These are phyloP conservation scores for Tetheella fluctuosa DNA, from an alignment of 2,888 invertebrate genomes.

Conservation along the genomic window DNA sequence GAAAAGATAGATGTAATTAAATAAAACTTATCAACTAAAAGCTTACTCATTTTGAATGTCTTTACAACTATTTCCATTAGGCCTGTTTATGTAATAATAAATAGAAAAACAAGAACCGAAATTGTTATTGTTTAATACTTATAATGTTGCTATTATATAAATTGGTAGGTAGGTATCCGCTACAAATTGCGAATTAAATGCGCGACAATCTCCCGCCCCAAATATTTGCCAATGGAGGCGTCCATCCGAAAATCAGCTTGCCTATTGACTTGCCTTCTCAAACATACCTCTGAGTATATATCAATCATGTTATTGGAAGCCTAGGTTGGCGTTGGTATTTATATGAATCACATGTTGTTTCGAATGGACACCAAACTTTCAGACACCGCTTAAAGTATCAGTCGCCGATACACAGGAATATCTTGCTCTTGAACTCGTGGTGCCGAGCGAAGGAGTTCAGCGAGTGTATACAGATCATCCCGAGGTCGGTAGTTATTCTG, in stretches of 20 bases:
- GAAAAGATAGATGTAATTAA: not conserved
- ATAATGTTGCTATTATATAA: slow-evolving; percentile 51
- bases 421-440: slow-evolving; percentile 82
- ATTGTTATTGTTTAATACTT: slow-evolving; percentile 45
- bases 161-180: slow-evolving; percentile 66
- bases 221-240: slow-evolving; percentile 46
- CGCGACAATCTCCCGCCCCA: slow-evolving; percentile 68
- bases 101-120: slow-evolving; percentile 36
- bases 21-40: slow-evolving; percentile 9
- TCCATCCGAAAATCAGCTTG: slow-evolving; percentile 46
- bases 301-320: not conserved
- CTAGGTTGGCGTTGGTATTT: slow-evolving; percentile 24
- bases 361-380: slow-evolving; percentile 47
- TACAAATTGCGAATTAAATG: slow-evolving; percentile 77
- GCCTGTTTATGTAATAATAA: slow-evolving; percentile 46
- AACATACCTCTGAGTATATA: not conserved
- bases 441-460: slow-evolving; percentile 83
- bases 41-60: slow-evolving; percentile 5
- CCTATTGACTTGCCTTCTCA: slow-evolving; percentile 9
- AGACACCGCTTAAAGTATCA: slow-evolving; percentile 79
- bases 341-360: slow-evolving; percentile 35
- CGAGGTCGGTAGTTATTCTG: slow-evolving; percentile 77
- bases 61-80: slow-evolving; percentile 43
- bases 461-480: slow-evolving; percentile 85
- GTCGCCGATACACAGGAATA: slow-evolving; percentile 84